Percentiles rank a stretch among this genome's conserved stretches.
Conservation (phyloP, 2,113 vertebrate species). For the Callipepla californica region DNA sequence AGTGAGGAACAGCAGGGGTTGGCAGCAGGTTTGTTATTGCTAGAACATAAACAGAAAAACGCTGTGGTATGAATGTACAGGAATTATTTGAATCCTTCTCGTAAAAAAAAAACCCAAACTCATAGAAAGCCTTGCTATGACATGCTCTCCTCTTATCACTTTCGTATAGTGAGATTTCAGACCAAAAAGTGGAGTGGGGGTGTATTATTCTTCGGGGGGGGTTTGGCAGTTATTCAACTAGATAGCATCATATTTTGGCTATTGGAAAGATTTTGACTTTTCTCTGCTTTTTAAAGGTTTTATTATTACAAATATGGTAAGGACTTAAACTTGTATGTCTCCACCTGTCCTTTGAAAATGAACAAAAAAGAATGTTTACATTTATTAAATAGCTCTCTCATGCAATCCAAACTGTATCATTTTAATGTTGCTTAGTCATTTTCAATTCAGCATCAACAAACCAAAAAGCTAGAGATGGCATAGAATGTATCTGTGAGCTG, state of each 20-base stretch:
- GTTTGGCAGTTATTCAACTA: background rate
- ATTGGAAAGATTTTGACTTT: background rate
- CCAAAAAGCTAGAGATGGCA: background rate
- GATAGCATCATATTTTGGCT: background rate
- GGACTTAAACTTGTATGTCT: background rate
- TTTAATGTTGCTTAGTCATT: background rate
- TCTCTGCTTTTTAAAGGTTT: background rate
- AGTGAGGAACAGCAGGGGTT: background rate
- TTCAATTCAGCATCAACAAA: background rate
- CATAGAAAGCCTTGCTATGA: background rate
- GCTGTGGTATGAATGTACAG: background rate
- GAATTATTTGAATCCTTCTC: background rate
- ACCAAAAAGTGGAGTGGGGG: too few relatives aligned
- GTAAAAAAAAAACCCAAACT: background rate
- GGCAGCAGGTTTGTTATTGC: background rate
- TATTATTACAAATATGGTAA: background rate
- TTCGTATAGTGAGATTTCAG: background rate
- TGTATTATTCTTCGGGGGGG: background rate
- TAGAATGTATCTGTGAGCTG: background rate
- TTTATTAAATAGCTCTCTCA: background rate
- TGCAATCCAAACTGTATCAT: background rate
- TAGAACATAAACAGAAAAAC: background rate
- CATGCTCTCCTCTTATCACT: background rate
- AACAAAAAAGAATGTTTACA: background rate
- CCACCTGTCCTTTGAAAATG: background rate